These are phyloP conservation scores for Odocoileus virginianus DNA, from an alignment of 2,113 vertebrate species.

Conservation along the genomic window DNA sequence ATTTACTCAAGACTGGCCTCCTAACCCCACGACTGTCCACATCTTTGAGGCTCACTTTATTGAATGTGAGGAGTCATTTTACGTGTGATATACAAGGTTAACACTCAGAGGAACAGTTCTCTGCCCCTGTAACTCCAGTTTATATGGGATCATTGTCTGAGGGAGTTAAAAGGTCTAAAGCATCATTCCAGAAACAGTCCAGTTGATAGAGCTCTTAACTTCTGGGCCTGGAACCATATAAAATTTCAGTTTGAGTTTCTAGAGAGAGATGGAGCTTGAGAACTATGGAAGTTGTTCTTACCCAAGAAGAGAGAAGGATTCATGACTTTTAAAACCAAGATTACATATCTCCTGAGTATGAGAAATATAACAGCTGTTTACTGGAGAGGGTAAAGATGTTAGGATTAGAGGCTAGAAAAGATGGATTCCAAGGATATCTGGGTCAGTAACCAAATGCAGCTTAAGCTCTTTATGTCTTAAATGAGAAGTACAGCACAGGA, in stretches of 20 bases:
- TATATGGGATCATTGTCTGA: neutral
- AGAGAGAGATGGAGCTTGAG: neutral
- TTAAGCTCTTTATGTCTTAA: neutral
- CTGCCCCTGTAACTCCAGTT: neutral
- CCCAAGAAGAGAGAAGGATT: neutral
- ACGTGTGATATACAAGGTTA: neutral
- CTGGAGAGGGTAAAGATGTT: neutral
- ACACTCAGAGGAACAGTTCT: neutral
- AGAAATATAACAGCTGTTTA: neutral
- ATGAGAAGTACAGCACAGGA: neutral
- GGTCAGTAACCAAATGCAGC: neutral
- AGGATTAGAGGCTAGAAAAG: neutral
- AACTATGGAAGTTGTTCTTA: neutral
- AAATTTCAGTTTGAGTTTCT: neutral
- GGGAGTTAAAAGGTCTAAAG: neutral
- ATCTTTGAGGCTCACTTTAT: neutral
- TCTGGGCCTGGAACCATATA: neutral
- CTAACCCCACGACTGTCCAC: neutral
- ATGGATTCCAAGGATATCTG: neutral
- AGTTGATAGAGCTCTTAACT: neutral
- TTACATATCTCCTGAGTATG: neutral
- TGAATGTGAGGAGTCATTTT: neutral
- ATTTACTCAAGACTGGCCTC: neutral
- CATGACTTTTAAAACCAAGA: neutral
- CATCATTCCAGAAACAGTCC: neutral